These are phyloP conservation scores for Leistus spinibarbis DNA, from an alignment of 2,888 invertebrate species.

Conservation along the genomic window DNA sequence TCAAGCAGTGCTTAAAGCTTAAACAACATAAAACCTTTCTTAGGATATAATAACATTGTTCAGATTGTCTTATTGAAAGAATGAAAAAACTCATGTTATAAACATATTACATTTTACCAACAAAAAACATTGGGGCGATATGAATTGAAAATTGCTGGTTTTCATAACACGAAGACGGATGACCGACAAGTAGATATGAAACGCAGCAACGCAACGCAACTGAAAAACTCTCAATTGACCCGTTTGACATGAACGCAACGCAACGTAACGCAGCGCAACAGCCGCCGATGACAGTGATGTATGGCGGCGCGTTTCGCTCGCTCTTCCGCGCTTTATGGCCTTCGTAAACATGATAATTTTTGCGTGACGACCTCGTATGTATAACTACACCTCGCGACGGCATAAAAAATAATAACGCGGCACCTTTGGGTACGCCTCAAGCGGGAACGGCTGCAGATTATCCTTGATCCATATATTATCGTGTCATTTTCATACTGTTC, in stretches of 20 bases:
- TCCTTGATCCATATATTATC: neutral
- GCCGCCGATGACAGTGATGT: slow-evolving; percentile 4
- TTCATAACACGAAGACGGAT: neutral
- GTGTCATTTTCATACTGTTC: too few species aligned
- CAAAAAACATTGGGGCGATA: neutral
- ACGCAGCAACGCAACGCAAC: neutral
- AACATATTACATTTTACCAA: neutral
- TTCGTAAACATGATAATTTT: neutral
- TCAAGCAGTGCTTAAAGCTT: too few species aligned
- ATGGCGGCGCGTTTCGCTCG: neutral
- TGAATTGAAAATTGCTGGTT: neutral
- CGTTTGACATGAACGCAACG: neutral
- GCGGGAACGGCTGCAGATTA: neutral
- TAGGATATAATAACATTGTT: too few species aligned
- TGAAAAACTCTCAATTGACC: slow-evolving; percentile 4
- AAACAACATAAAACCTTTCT: too few species aligned
- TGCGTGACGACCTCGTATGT: neutral
- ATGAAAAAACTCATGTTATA: neutral
- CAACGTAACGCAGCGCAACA: neutral
- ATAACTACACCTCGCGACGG: neutral
- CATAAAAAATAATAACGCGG: neutral
- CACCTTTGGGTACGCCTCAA: neutral
- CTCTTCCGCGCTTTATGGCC: neutral
- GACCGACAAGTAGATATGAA: neutral
- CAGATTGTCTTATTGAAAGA: too few species aligned